Evolutionary conservation across 2,797 vertebrate species (phyloP), one percentile per base, ranked within the genome.

Genomic region (Astyanax mexicanus): DNA sequence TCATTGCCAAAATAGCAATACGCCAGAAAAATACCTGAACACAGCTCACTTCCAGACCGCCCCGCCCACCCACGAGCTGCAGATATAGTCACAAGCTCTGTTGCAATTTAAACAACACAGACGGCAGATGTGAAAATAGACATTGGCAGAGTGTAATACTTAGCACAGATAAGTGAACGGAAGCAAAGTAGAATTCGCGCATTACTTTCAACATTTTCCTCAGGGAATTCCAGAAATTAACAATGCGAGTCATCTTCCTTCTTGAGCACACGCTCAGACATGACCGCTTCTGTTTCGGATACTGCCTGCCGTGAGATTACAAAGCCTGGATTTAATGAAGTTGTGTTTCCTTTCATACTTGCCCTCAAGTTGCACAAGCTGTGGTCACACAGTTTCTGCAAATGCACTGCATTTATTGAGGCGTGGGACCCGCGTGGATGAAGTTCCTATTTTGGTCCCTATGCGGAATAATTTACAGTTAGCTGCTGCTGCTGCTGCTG

Each of bases 371-470:
- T 85, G 81, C 72, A 55, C 72, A 62, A 52, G 74, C 45, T 74
- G 57, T 58, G 44, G 66, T 47, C 15, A 15, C 35, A 73, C 72
- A 73, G 73, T 74, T 75, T 79, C 37, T 81, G 79, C 82, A 70
- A 85, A 86, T 81, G 69, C 78, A 42, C 45, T 69, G 19, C 69
- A 83, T 85, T 85, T 69, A 76, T 84, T 84, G 54, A 85, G 83
- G 82, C 40, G 19, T 79, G n/a, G 21, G 57, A 35, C 75, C 75
- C 66, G 80, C 70, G 19, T 77, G 32, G 72, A 76, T 71, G 74
- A 57, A 72, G 62, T 74, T 15, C 51, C 25, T 57, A 80, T 81
- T 83, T 27, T 54, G 62, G 29, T 77, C 61, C 40, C 17, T 3
- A 0, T 27, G 47, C 58, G 69, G 29, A 55, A 61, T 82, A 85